These are phyloP conservation scores for Coreius guichenoti DNA, from an alignment of 2,797 vertebrate species.

Conservation along the genomic window DNA sequence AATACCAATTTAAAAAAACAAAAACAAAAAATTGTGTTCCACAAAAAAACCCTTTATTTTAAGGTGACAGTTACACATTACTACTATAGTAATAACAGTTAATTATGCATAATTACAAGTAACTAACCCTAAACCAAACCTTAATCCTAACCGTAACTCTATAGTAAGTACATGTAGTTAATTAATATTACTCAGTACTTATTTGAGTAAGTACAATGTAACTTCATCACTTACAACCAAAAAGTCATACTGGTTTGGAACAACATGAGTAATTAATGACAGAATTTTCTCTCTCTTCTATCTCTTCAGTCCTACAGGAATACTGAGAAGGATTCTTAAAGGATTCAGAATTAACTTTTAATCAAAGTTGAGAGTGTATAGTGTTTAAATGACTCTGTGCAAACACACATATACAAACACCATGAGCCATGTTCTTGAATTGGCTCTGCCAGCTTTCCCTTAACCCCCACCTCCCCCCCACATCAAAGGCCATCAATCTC, in stretches of 20 bases:
- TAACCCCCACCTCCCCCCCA: slow-evolving; percentile 62
- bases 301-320: not conserved
- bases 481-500: slow-evolving; percentile 86
- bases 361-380: not conserved
- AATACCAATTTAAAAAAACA: not conserved
- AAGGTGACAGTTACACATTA: too few species aligned
- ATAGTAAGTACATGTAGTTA: too few species aligned
- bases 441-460: slow-evolving; percentile 62
- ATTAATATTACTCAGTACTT: too few species aligned
- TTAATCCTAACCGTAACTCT: too few species aligned
- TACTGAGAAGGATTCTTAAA: not conserved
- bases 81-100: too few species aligned
- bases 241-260: not conserved
- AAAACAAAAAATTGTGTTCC: too few species aligned
- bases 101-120: too few species aligned
- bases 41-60: too few species aligned
- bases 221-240: too few species aligned
- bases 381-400: not conserved
- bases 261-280: not conserved
- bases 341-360: not conserved
- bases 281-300: not conserved
- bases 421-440: slow-evolving; percentile 60
- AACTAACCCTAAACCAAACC: too few species aligned
- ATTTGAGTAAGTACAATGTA: too few species aligned
- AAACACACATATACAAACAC: slow-evolving; percentile 41